phyloP scores from a whole-genome alignment of 2,797 vertebrate species.

The Micrastur ruficollis region DNA sequence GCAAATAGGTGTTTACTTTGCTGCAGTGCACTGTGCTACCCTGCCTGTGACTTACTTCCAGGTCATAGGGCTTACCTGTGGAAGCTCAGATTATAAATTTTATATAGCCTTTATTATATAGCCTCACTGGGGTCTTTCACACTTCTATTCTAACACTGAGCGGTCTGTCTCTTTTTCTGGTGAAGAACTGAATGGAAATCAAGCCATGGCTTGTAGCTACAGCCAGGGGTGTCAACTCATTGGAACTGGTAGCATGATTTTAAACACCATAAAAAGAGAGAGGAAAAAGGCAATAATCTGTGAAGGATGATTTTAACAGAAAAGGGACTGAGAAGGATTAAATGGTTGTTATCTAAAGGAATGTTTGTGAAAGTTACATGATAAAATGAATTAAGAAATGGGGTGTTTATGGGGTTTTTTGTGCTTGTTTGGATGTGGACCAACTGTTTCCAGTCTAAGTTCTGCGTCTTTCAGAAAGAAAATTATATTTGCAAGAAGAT shows the following conservation, averaged over 20 bases:
- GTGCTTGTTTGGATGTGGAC: not conserved
- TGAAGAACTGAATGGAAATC: not conserved
- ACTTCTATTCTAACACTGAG: not conserved
- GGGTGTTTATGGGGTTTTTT: not conserved
- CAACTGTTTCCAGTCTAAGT: not conserved
- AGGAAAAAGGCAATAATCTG: not conserved
- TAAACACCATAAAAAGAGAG: not conserved
- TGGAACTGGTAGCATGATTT: not conserved
- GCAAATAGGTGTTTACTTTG: not conserved
- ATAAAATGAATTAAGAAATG: not conserved
- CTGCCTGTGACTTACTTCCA: not conserved
- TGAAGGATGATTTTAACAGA: not conserved
- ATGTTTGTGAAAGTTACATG: not conserved
- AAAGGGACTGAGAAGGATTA: not conserved
- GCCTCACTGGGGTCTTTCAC: not conserved
- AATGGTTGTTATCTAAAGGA: not conserved
- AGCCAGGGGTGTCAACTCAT: not conserved
- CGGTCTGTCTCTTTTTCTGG: not conserved
- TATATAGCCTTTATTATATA: not conserved
- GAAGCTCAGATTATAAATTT: not conserved
- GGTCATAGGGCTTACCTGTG: not conserved
- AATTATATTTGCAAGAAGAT: not conserved
- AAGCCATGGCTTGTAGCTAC: not conserved
- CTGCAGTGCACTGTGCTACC: not conserved
- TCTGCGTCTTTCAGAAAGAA: not conserved